phyloP scores from a whole-genome alignment of 1,140 invertebrate species.

The Ganaspis sp. region DNA sequence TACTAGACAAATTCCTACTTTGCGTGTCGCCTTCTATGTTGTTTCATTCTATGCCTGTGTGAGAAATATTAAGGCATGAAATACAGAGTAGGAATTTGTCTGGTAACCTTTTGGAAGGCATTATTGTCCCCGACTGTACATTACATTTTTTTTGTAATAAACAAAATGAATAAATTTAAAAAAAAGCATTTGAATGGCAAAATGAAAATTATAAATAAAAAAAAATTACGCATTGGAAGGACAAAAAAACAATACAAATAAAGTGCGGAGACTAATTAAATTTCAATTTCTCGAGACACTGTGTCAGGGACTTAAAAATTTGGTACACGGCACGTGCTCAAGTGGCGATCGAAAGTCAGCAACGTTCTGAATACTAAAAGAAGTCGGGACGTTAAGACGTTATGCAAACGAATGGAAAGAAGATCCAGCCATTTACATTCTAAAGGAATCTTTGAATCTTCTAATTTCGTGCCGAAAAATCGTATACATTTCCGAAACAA shows the following conservation, averaged over 20 bases:
- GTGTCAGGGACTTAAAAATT: slow-evolving; percentile 63
- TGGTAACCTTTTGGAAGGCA: too few species aligned
- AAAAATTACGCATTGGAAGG: too few species aligned
- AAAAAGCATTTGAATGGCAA: too few species aligned
- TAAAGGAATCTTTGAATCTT: slow-evolving; percentile 38
- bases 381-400: slow-evolving; percentile 41
- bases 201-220: too few species aligned
- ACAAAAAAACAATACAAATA: background rate
- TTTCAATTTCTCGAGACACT: slow-evolving; percentile 40
- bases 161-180: too few species aligned
- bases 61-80: too few species aligned
- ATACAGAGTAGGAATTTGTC: too few species aligned
- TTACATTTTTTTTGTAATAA: too few species aligned
- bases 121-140: too few species aligned
- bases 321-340: slow-evolving; percentile 56
- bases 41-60: too few species aligned
- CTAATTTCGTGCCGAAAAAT: slow-evolving; percentile 57
- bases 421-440: slow-evolving; percentile 62
- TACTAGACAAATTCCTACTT: too few species aligned
- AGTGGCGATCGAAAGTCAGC: slow-evolving; percentile 70
- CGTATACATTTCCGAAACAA: slow-evolving; percentile 38
- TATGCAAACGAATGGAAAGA: background rate
- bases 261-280: background rate
- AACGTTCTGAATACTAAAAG: slow-evolving; percentile 66
- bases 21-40: too few species aligned